phyloP scores from a whole-genome alignment of 1,140 invertebrate species.

The Aphelenchoides avenae region DNA sequence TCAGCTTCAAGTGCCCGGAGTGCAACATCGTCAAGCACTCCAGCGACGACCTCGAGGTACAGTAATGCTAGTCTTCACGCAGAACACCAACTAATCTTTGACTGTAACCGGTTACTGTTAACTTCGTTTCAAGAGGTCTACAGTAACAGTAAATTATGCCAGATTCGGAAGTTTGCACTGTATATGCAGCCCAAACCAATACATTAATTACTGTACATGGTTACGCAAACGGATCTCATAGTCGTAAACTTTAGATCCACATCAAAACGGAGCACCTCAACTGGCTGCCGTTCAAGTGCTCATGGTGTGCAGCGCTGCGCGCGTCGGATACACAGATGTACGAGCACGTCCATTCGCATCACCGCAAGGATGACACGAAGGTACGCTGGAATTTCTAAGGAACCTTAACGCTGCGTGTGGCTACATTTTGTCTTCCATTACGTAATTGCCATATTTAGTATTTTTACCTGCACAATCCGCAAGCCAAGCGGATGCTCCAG shows the following conservation, averaged over 20 bases:
- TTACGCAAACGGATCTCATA: not conserved
- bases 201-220: too few relatives aligned
- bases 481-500: conserved; percentile 51
- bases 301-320: conserved; percentile 40
- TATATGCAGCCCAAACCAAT: too few relatives aligned
- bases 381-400: conserved; percentile 8
- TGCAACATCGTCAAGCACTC: conserved; percentile 35
- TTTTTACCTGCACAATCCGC: conserved; percentile 51
- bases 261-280: conserved; percentile 58
- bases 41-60: conserved; percentile 39
- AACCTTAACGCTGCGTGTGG: conserved; percentile 1
- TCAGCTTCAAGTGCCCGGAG: conserved; percentile 47
- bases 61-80: not conserved
- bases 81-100: not conserved
- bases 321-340: conserved; percentile 55
- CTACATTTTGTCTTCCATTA: conserved; percentile 13
- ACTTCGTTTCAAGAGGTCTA: too few relatives aligned
- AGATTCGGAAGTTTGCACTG: too few relatives aligned
- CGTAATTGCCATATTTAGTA: conserved; percentile 33
- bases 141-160: too few relatives aligned
- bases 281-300: conserved; percentile 56
- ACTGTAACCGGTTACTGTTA: not conserved
- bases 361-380: conserved; percentile 49
- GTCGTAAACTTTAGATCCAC: conserved; percentile 29
- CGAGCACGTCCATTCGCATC: conserved; percentile 54